Evolutionary conservation across 2,113 vertebrate genomes (phyloP), one percentile per base, ranked within the genome.

Genomic region (Caranx ignobilis): DNA sequence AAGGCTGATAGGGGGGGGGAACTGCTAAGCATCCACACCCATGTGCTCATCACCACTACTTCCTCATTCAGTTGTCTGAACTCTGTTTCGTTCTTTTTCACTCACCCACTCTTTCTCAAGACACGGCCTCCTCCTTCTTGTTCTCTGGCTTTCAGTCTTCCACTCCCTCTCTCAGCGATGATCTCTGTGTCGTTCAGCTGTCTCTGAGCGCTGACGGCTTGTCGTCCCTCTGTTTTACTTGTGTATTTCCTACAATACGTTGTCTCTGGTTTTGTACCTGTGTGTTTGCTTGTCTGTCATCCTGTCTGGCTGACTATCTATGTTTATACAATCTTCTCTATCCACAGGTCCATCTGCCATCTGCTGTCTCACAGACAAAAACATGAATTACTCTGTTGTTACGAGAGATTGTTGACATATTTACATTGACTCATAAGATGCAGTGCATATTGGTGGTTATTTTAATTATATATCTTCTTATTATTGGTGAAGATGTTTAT

Each of bases 21-120:
- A 85, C 74, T 13, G 80, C 43, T 83, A 71, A 56, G 62, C 74
- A 52, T 75, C 85, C 89, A 82, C 87, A 87, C 89, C 91, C 92
- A 88, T 83, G 75, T 80, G 68, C 70, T 86, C 77, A 80, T 72
- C 70, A 77, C 35, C 66, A 11, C 68, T 5, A 89, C 85, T 92
- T 92, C 91, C 90, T 88, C 81, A 71, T 84, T 55, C 83, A 84
- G 37, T 16, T 59, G 54, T 76, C 72, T 83, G 59, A 75, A 64
- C 56, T 60, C 56, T 60, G 64, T 34, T 52, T 63, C 69, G 74
- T 18, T 75, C 43, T 66, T 63, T 73, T 63, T 73, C 15, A 5
- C 81, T 78, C 83, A 32, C 88, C 68, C 87, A 72, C 84, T 85
- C 79, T 34, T 26, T 61, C 61, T 82, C 74, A 37, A 85, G 50